These are phyloP conservation scores for Armadillidium nasatum DNA, from an alignment of 1,140 invertebrate species.

Conservation along the genomic window DNA sequence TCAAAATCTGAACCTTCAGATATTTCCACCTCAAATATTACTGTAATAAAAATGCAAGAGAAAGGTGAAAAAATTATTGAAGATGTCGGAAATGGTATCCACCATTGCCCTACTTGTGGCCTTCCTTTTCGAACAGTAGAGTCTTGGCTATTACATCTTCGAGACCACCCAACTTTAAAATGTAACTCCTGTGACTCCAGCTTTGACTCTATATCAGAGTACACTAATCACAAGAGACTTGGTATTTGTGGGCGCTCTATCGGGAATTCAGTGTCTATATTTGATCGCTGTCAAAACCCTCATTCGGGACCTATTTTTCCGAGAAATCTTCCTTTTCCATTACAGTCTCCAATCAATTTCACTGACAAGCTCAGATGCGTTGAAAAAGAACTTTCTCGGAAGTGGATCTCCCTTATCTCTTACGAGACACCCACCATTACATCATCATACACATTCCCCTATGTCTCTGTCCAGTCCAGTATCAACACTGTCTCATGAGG, in stretches of 20 bases:
- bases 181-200: background rate
- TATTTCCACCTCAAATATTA: constrained; percentile 61
- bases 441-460: background rate
- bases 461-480: background rate
- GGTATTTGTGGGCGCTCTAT: no score
- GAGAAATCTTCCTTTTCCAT: background rate
- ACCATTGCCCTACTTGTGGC: background rate
- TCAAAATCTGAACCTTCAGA: constrained; percentile 64
- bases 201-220: background rate
- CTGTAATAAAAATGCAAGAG: constrained; percentile 40
- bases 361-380: background rate
- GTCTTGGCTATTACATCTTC: background rate
- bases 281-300: background rate
- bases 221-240: background rate
- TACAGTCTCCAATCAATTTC: background rate
- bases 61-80: background rate
- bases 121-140: background rate
- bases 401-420: background rate
- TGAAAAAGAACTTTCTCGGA: background rate
- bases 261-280: no score
- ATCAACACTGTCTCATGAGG: constrained; percentile 33
- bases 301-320: background rate
- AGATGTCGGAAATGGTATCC: background rate
- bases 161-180: background rate
- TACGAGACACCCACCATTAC: background rate